phyloP scores from a whole-genome alignment of 2,888 invertebrate genomes.

The Drosophila algonquin region DNA sequence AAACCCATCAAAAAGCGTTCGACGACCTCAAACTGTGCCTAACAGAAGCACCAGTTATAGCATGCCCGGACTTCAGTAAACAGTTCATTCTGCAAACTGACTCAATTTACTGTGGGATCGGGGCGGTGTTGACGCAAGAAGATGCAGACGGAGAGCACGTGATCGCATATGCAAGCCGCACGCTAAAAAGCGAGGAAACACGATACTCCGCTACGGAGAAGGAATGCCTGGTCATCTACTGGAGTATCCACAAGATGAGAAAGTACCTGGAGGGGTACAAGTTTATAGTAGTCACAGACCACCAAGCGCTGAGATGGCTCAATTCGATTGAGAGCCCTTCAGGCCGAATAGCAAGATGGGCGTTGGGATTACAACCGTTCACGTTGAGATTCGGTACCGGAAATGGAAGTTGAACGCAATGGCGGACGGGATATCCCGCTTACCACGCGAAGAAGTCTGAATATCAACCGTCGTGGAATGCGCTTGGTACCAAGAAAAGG shows the following conservation, averaged over 20 bases:
- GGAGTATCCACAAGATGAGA: too few relatives aligned
- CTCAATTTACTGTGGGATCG: background rate
- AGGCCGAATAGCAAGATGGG: too few relatives aligned
- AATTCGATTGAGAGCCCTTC: too few relatives aligned
- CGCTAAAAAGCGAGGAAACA: background rate
- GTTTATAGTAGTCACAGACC: too few relatives aligned
- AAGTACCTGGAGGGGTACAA: too few relatives aligned
- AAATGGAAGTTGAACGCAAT: background rate
- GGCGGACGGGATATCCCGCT: slow-evolving; percentile 13
- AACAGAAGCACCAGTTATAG: background rate
- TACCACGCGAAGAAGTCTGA: slow-evolving; percentile 3
- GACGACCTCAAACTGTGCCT: background rate
- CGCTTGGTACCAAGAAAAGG: too few relatives aligned
- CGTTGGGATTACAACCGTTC: too few relatives aligned
- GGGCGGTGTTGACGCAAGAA: background rate
- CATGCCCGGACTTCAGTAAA: background rate
- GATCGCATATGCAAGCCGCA: background rate
- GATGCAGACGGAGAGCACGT: background rate
- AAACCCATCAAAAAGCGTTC: background rate
- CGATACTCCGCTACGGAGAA: background rate
- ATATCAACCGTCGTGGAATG: background rate
- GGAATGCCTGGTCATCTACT: slow-evolving; percentile 1
- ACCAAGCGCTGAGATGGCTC: too few relatives aligned
- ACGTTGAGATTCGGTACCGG: too few relatives aligned
- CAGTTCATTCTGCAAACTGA: background rate